phyloP scores from a whole-genome alignment of 1,140 invertebrate genomes.

The Stegodyphus dumicola region DNA sequence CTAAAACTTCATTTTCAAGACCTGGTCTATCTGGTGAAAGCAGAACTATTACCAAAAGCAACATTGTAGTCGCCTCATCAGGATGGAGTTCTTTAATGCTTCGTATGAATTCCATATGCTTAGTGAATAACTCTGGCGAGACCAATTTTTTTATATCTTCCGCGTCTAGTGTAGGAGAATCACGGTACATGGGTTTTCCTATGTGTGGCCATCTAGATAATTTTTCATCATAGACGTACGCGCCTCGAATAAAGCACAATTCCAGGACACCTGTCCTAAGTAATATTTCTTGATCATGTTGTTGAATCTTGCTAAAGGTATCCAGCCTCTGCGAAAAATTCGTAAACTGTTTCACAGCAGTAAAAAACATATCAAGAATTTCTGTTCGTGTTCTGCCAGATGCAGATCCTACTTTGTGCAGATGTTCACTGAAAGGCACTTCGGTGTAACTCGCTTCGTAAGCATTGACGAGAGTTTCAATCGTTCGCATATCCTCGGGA shows the following conservation, averaged over 20 bases:
- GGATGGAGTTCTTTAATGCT: slow-evolving; percentile 68
- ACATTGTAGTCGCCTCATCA: slow-evolving; percentile 71
- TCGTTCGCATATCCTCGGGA: slow-evolving; percentile 54
- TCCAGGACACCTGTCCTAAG: slow-evolving; percentile 71
- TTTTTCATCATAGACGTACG: slow-evolving; percentile 65
- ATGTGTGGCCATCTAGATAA: slow-evolving; percentile 63
- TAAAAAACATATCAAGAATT: slow-evolving; percentile 67
- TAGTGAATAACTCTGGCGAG: slow-evolving; percentile 68
- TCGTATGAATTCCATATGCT: slow-evolving; percentile 71
- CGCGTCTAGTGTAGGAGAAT: slow-evolving; percentile 49
- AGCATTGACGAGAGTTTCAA: slow-evolving; percentile 61
- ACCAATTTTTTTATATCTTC: slow-evolving; percentile 66
- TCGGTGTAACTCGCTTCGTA: slow-evolving; percentile 61
- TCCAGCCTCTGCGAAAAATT: slow-evolving; percentile 65
- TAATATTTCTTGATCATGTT: slow-evolving; percentile 70
- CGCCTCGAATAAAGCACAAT: slow-evolving; percentile 71
- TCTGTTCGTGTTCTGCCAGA: slow-evolving; percentile 54
- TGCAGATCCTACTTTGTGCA: not conserved
- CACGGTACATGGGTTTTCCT: slow-evolving; percentile 44
- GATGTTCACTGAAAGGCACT: slow-evolving; percentile 58
- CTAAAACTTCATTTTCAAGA: slow-evolving; percentile 66
- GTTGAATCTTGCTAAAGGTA: slow-evolving; percentile 68
- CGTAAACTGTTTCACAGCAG: slow-evolving; percentile 66
- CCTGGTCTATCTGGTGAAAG: slow-evolving; percentile 71
- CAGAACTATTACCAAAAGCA: slow-evolving; percentile 71